These are phyloP conservation scores for Punctoribates punctum DNA, from an alignment of 2,888 invertebrate genomes.

Conservation along the genomic window DNA sequence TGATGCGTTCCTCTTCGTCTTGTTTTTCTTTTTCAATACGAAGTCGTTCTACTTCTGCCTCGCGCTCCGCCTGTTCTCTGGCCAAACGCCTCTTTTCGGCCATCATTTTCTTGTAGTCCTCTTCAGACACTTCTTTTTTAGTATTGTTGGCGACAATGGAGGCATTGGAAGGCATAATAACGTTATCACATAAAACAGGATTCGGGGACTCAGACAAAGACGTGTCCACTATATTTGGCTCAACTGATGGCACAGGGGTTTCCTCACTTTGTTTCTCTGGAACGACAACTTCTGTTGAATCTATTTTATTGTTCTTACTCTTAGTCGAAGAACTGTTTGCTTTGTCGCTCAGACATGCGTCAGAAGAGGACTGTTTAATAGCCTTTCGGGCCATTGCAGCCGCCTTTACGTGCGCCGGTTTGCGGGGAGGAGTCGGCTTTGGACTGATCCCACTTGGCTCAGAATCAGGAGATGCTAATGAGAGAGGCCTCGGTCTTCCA, in stretches of 20 bases:
- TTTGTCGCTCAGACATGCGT: not conserved
- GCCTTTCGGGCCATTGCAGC: slow-evolving; percentile 41
- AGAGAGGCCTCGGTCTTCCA: slow-evolving; percentile 14
- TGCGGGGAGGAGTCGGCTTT: slow-evolving; percentile 42
- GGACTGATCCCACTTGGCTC: not conserved
- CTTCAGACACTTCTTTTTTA: slow-evolving; percentile 73
- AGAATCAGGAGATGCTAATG: slow-evolving; percentile 3
- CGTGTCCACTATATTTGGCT: slow-evolving; percentile 47
- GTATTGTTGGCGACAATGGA: slow-evolving; percentile 50
- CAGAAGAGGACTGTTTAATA: slow-evolving; percentile 31
- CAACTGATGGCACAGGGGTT: slow-evolving; percentile 5
- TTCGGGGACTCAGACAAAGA: slow-evolving; percentile 63
- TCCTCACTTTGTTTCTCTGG: not conserved
- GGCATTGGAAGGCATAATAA: slow-evolving; percentile 45
- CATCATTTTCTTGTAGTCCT: slow-evolving; percentile 86
- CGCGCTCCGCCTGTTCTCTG: slow-evolving; percentile 83
- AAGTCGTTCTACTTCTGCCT: slow-evolving; percentile 76
- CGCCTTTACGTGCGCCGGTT: slow-evolving; percentile 42
- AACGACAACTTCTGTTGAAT: slow-evolving; percentile 45
- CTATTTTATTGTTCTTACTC: slow-evolving; percentile 53
- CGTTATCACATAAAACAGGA: slow-evolving; percentile 19
- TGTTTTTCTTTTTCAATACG: slow-evolving; percentile 58
- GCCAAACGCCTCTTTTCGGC: slow-evolving; percentile 83
- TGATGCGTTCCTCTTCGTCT: slow-evolving; percentile 67
- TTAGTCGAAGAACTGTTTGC: slow-evolving; percentile 45